These are phyloP conservation scores for Ochotona princeps DNA, from an alignment of 2,113 vertebrate species.

Conservation along the genomic window DNA sequence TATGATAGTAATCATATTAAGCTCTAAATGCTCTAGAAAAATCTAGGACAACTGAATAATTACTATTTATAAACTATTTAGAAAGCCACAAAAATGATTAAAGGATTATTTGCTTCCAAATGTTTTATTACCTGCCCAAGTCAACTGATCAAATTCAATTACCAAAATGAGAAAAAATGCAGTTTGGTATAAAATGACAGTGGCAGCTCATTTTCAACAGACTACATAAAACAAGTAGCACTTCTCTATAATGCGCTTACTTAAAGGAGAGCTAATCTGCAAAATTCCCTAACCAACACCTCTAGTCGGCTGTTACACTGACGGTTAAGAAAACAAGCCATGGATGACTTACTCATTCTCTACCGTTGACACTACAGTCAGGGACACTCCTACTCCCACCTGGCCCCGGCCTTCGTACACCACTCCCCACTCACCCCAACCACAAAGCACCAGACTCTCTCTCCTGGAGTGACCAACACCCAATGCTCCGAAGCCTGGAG, in stretches of 20 bases:
- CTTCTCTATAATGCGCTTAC: background rate
- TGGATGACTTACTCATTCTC: background rate
- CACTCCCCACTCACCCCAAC: background rate
- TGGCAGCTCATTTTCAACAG: background rate
- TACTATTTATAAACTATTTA: constrained; percentile 29
- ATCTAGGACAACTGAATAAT: background rate
- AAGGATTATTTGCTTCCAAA: background rate
- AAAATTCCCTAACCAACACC: background rate
- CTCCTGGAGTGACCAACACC: background rate
- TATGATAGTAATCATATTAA: background rate
- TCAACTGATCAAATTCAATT: constrained; percentile 47
- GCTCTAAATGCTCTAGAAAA: constrained; percentile 55
- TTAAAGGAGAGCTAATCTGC: background rate
- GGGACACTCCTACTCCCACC: background rate
- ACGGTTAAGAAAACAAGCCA: constrained; percentile 21
- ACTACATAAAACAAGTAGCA: background rate
- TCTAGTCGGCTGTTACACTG: background rate
- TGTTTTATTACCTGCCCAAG: constrained; percentile 55
- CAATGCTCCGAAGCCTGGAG: background rate
- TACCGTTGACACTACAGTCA: background rate
- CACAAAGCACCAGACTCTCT: background rate
- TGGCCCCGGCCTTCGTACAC: background rate
- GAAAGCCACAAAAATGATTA: constrained; percentile 27
- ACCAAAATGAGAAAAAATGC: background rate
- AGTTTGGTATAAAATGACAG: constrained; percentile 28